phyloP scores from a whole-genome alignment of 2,113 vertebrate species.

The Protobothrops flavoviridis region DNA sequence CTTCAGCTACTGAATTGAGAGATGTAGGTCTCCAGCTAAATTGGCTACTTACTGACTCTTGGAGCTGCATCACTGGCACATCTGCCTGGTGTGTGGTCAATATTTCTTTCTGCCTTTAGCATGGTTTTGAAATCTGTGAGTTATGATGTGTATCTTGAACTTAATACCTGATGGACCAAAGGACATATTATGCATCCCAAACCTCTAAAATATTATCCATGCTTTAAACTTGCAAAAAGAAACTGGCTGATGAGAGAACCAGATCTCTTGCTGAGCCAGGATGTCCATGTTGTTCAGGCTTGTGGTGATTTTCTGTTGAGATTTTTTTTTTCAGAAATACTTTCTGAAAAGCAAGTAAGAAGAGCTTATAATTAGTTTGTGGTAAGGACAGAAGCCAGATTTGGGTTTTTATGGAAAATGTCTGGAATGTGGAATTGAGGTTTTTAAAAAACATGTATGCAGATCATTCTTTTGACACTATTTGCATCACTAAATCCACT shows the following conservation, averaged over 20 bases:
- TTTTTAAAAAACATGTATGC: not conserved
- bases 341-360: not conserved
- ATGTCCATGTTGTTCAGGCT: slow-evolving; percentile 38
- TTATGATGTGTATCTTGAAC: slow-evolving; percentile 47
- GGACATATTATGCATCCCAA: slow-evolving; percentile 45
- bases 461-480: not conserved
- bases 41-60: not conserved
- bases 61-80: not conserved
- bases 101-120: slow-evolving; percentile 7
- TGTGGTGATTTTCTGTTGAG: slow-evolving; percentile 38
- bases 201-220: slow-evolving; percentile 41
- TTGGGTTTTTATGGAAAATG: not conserved
- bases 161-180: slow-evolving; percentile 36
- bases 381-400: not conserved
- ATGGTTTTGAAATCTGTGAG: slow-evolving; percentile 33
- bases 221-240: slow-evolving; percentile 40
- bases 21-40: not conserved
- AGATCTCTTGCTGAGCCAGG: slow-evolving; percentile 13
- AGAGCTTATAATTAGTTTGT: not conserved
- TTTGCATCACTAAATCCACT: not conserved
- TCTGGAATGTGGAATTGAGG: not conserved
- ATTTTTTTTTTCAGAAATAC: slow-evolving; percentile 25
- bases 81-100: slow-evolving; percentile 9
- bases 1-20: not conserved
- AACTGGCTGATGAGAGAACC: slow-evolving; percentile 41